Evolutionary conservation across 2,797 vertebrate species (phyloP), one percentile per base, ranked within the genome.

Genomic region (Pyrocephalus nanus): DNA sequence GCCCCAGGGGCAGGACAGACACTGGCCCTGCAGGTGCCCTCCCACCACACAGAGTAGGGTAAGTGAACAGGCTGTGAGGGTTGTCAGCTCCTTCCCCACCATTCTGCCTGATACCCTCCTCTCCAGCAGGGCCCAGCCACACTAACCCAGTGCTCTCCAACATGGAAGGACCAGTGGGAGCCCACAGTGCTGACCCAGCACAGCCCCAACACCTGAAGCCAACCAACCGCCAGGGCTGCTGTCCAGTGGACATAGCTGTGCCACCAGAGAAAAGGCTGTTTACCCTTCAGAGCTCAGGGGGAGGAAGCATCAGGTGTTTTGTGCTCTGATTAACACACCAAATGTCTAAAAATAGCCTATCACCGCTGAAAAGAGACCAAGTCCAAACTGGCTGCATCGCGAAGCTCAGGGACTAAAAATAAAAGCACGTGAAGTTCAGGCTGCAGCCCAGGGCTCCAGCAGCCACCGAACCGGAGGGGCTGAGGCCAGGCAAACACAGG

Each of bases 331-430:
- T 45, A 92, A 86, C 21, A 50, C 50, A 47, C 5, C 0, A 0
- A 79, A 42, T 8, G 60, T n/a, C 94, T 79, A 95, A 95, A 94
- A 93, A 96, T 96, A 96, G 45, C 76, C 60, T 9, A 1, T 48
- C 82, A 38, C 47, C 70, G 36, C 42, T 50, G 53, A 64, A 70
- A 78, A 69, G 64, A 86, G 69, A 89, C 81, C 50, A 12, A 77
- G 88, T 32, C 61, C 64, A 70, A 88, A 40, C 36, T 18, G 50
- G 92, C 71, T 19, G 0, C 53, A 26, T 60, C 1, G 0, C 0
- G 0, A 26, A 94, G 76, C 86, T 87, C 42, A 55, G 74, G 71
- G 40, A 75, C 96, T 95, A 97, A 93, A 96, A 96, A 96, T 95
- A 95, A 95, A 86, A 50, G 73, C 84, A 77, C 70, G 60, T 48